phyloP scores from a whole-genome alignment of 2,113 vertebrate genomes.

The Oriolus oriolus region DNA sequence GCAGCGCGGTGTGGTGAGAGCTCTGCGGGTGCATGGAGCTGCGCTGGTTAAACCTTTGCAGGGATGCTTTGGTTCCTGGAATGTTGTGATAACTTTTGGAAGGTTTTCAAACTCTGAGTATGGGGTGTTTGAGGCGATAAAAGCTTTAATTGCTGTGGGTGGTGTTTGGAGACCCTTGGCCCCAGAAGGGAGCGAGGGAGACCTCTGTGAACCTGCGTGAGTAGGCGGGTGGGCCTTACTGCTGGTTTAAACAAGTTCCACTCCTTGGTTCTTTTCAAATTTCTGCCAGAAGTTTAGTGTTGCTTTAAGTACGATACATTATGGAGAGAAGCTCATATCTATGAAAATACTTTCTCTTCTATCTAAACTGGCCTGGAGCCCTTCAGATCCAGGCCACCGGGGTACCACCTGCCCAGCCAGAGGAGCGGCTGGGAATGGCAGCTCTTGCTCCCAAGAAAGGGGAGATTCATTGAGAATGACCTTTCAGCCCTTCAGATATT shows the following conservation, averaged over 20 bases:
- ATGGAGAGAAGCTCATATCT: not conserved
- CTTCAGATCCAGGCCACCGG: accelerated
- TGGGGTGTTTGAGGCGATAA: not conserved
- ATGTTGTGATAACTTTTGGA: not conserved
- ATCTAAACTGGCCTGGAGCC: not conserved
- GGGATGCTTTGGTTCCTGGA: not conserved
- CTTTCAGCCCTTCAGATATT: conserved; percentile 43
- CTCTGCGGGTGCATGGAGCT: not conserved
- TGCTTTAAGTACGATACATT: not conserved
- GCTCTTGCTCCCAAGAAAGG: not conserved
- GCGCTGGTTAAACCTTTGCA: not conserved
- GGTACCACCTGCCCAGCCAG: not conserved
- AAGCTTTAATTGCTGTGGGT: not conserved
- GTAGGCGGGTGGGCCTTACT: accelerated
- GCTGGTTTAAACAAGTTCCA: not conserved
- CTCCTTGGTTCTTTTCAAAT: not conserved
- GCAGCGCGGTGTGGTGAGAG: not conserved
- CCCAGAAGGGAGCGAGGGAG: not conserved
- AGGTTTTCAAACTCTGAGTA: not conserved
- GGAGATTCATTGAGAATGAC: not conserved
- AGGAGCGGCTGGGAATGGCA: not conserved
- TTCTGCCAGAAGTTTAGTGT: not conserved
- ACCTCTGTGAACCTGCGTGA: not conserved
- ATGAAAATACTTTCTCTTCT: not conserved
- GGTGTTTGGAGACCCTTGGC: not conserved